phyloP scores from a whole-genome alignment of 2,888 invertebrate species.

The Cryptus viduatorius region DNA sequence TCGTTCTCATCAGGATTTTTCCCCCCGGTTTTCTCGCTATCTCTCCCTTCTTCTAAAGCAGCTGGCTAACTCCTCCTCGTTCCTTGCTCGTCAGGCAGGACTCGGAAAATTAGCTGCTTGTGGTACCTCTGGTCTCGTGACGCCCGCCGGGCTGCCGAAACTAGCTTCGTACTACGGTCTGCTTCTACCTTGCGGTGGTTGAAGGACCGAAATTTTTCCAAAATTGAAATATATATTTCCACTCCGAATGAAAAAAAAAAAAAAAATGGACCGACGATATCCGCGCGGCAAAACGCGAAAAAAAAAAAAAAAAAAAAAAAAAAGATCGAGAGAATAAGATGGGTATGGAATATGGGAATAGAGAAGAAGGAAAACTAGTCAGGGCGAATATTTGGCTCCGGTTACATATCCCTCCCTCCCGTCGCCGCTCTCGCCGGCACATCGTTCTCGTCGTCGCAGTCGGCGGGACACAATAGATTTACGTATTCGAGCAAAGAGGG shows the following conservation, averaged over 20 bases:
- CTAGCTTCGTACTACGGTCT: background rate
- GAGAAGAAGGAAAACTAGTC: conserved; percentile 40
- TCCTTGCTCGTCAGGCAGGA: conserved; percentile 23
- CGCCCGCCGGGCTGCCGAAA: conserved; percentile 7
- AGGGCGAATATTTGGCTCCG: conserved; percentile 60
- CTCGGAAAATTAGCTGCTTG: conserved; percentile 59
- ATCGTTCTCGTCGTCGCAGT: conserved; percentile 54
- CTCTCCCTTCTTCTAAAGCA: conserved; percentile 2
- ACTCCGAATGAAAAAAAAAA: conserved; percentile 38
- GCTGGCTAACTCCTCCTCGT: conserved; percentile 27
- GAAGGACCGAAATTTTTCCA: conserved; percentile 21
- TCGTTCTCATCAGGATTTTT: conserved; percentile 68
- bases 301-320: conserved; percentile 49
- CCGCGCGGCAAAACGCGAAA: conserved; percentile 35
- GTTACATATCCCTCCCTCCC: conserved; percentile 43
- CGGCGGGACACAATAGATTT: conserved; percentile 81
- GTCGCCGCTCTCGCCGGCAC: conserved; percentile 26
- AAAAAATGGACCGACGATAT: conserved; percentile 51
- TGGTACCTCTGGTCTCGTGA: conserved; percentile 6
- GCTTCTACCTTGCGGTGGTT: background rate
- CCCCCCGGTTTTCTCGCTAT: conserved; percentile 47
- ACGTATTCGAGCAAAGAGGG: conserved; percentile 80
- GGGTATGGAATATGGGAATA: conserved; percentile 48
- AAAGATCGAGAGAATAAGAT: conserved; percentile 23
- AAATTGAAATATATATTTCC: conserved; percentile 54